A percentile compares a stretch with the other conserved stretches of the same genome.
Conservation (phyloP, 1,140 invertebrate species). For the Sycobia sp. region DNA sequence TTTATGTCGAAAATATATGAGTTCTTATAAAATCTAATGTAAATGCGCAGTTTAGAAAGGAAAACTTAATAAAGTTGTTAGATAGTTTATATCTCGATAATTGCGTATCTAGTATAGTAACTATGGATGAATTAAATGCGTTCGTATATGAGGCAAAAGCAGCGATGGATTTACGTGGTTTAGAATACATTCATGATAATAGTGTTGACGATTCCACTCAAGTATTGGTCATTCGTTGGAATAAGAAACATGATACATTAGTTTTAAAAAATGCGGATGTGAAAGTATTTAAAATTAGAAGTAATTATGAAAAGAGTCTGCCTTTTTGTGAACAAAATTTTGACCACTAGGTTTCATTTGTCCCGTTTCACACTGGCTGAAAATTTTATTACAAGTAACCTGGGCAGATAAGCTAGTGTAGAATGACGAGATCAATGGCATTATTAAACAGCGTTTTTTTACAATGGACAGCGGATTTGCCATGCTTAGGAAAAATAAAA, state of each 20-base stretch:
- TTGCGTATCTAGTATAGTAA: conserved; percentile 19
- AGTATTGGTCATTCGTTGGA: conserved; percentile 17
- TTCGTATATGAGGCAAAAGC: conserved; percentile 12
- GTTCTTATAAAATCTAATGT: neutral
- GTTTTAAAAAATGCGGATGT: too few relatives aligned
- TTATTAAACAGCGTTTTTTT: too few relatives aligned
- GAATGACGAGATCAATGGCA: too few relatives aligned
- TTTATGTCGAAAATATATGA: conserved; percentile 32
- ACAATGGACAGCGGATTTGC: too few relatives aligned
- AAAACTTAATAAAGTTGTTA: neutral
- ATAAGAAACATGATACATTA: conserved; percentile 22
- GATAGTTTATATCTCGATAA: conserved; percentile 31
- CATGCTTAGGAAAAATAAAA: too few relatives aligned
- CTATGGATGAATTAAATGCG: neutral
- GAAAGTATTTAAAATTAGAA: too few relatives aligned
- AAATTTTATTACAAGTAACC: too few relatives aligned
- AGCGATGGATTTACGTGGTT: conserved; percentile 26
- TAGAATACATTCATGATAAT: conserved; percentile 12
- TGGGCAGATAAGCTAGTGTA: too few relatives aligned
- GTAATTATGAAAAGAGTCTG: too few relatives aligned
- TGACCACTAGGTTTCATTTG: conserved; percentile 11
- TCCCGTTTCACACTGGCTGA: too few relatives aligned
- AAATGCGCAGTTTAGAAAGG: neutral
- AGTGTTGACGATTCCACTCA: neutral
- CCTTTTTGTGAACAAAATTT: too few relatives aligned